These are phyloP conservation scores for Gymnothorax reevesii DNA, from an alignment of 2,797 vertebrate species.

Conservation along the genomic window DNA sequence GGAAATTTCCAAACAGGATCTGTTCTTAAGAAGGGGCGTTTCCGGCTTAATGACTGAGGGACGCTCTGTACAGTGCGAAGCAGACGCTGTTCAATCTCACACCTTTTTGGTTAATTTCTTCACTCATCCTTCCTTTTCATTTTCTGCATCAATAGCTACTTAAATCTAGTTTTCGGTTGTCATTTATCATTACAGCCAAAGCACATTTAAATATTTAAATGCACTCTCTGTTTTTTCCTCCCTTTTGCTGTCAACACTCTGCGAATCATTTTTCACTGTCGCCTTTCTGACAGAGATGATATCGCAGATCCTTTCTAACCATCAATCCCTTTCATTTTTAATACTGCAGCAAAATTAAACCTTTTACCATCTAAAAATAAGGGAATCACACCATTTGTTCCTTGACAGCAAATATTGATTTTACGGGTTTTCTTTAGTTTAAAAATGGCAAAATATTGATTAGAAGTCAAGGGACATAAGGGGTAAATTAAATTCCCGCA, in stretches of 20 bases:
- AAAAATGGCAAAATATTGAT: slow-evolving; percentile 66
- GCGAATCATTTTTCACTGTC: slow-evolving; percentile 75
- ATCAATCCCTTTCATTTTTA: slow-evolving; percentile 80
- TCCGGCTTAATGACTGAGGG: slow-evolving; percentile 45
- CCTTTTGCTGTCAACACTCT: slow-evolving; percentile 69
- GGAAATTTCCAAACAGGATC: slow-evolving; percentile 28
- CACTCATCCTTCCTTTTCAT: slow-evolving; percentile 68
- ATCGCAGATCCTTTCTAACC: slow-evolving; percentile 65
- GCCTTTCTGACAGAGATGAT: slow-evolving; percentile 75
- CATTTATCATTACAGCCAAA: slow-evolving; percentile 77
- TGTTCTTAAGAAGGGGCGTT: slow-evolving; percentile 43
- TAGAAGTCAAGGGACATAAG: slow-evolving; percentile 63
- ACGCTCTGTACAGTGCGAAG: slow-evolving; percentile 51
- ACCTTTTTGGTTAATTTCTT: slow-evolving; percentile 52
- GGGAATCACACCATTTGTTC: slow-evolving; percentile 72
- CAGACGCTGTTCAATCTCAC: slow-evolving; percentile 44
- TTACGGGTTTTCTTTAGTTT: slow-evolving; percentile 65
- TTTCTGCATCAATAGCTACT: slow-evolving; percentile 81
- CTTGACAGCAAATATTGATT: slow-evolving; percentile 80
- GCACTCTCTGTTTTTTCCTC: slow-evolving; percentile 58
- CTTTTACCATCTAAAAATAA: slow-evolving; percentile 68
- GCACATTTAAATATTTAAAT: slow-evolving; percentile 81
- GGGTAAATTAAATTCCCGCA: slow-evolving; percentile 35
- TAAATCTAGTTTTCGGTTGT: slow-evolving; percentile 77
- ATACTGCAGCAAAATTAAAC: slow-evolving; percentile 67